Base-by-base conservation (phyloP, 1,140 invertebrate genomes). In the Drosophila bocki region DNA sequence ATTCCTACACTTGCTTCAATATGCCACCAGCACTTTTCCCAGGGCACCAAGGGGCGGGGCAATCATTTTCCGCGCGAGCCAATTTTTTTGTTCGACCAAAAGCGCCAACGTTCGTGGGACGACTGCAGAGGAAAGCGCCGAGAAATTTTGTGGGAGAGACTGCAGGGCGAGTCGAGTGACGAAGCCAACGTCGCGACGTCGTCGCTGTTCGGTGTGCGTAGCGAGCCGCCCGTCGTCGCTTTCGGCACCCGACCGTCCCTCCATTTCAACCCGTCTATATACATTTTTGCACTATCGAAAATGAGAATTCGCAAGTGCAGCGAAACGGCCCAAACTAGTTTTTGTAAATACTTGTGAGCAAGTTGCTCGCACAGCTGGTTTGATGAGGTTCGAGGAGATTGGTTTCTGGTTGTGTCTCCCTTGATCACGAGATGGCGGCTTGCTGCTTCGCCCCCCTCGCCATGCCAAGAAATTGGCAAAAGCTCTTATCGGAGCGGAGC, bases 81-180 rank as follows among this genome's bases (percentile, higher is more conserved):
- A 76, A 29, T 54, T 54, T 56, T 37, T 22, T 56, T 39, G 41
- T 26, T 33, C 33, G 39, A 65, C 81, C 62, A 74, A 81, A 29
- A 76, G 67, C 62, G 48, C 39, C 80, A 86, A 83, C 80, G 84
- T 88, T 77, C 76, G 76, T 42, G 65, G 60, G 62, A 72, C 67
- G 83, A 86, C 83, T 86, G 83, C 57, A 64, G 65, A 68, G 75
- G 57, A 79, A 75, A 75, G 48, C 75, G 48, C 12, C 54, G 79
- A 87, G 82, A 82, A 82, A 87, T 65, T 44, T 86, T 58, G 61
- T 70, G 68, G 71, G 77, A 79, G 65, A 67, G 65, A 71, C 57
- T 63, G 42, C 67, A 64, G 74, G 68, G 69, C 68, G 70, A 63
- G 44, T 71, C 41, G 56, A 69, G 58, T 56, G 69, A 42, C 68